Base-by-base conservation (phyloP, 35 echinoderm and acorn worm genomes). In the Patiria miniata region DNA sequence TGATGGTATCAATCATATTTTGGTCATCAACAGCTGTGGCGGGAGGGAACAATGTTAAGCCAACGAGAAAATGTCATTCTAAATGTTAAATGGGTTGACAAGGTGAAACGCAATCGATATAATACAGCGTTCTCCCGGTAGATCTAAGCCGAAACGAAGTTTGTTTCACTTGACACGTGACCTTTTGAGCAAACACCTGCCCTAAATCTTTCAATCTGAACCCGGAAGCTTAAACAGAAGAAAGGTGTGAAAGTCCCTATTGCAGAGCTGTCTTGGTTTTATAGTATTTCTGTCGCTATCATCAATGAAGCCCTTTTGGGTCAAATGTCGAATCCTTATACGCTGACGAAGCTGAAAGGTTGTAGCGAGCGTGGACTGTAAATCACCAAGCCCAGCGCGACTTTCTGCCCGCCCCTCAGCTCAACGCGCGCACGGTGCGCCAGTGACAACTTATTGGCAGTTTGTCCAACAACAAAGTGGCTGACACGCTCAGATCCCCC, bases 371-470 rank as follows among this genome's bases (percentile, higher is more conserved):
- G 23, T 7, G 8, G 26, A 16, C 26, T 30, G 65, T 73, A 32
- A 73, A 73, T 73, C 34, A 30, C 14, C 26, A 7, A 23, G n/a
- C 60, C 8, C 60, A 0, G 19, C 0, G 19, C 19, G 29, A 22
- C 29, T 10, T 18, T 22, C 65, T 47, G 4, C 42, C 4, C 42
- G 4, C 12, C 42, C 4, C 4, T 12, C 42, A 47, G 42, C 42
- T 12, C 12, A 6, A 12, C 42, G 42, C 42, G 12, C 42, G 42
- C 42, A 12, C 4, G 42, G 4, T 12, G 42, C 42, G 42, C 4
- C 42, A 4, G 42, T 47, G 42, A 73, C 65, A 73, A 73, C 65
- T 73, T 73, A 73, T 73, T 73, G 65, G 65, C 65, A 73, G 2
- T 30, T n/a, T n/a, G n/a, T 23, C 65, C 29, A 23, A 73, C 65